Evolutionary conservation across 2,113 vertebrate species (phyloP), one percentile per base, ranked within the genome.

Genomic region (Rutilus rutilus): DNA sequence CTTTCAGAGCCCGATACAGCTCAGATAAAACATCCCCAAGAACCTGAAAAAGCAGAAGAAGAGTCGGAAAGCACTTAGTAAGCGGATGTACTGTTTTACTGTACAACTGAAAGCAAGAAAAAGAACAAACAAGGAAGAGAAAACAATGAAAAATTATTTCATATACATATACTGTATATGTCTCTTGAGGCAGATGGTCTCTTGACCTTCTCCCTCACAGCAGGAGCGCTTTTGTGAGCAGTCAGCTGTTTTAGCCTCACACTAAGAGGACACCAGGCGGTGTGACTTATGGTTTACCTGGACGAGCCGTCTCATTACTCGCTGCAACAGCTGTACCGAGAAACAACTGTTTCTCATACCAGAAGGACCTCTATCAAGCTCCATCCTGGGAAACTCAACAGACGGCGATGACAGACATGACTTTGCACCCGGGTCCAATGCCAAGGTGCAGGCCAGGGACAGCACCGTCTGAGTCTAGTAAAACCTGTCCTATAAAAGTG

Each of bases 1-100:
- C 95, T 93, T 98, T 99, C 85, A 99, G 94, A 88, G 98, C 95
- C 39, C 95, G 96, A 93, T 99, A 99, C 81, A 99, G 95, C 50
- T 97, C 97, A 93, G 94, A 89, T 88, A 99, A 92, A 15, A 97
- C 96, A 0, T 98, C 96, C n/a, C 2, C 87, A 84, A 99, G 92
- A 54, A 95, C 93, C 94, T 93, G 88, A 11, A 73, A 74, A 54
- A 64, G 19, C 27, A 78, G 0, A 83, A 71, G 36, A 74, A 4
- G n/a, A 23, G 30, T 52, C 3, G 60, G 33, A 57, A 52, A 69
- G n/a, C 12, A 27, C 14, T 80, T 17, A 25, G 79, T 12, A 76
- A 52, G 78, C 54, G 50, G 30, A 62, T 30, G 57, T 0, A 15
- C n/a, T 47, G 45, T 77, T 50, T 33, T 47, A 81, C 54, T 45